phyloP scores from a whole-genome alignment of 2,797 vertebrate genomes.

The Pogoniulus pusillus region DNA sequence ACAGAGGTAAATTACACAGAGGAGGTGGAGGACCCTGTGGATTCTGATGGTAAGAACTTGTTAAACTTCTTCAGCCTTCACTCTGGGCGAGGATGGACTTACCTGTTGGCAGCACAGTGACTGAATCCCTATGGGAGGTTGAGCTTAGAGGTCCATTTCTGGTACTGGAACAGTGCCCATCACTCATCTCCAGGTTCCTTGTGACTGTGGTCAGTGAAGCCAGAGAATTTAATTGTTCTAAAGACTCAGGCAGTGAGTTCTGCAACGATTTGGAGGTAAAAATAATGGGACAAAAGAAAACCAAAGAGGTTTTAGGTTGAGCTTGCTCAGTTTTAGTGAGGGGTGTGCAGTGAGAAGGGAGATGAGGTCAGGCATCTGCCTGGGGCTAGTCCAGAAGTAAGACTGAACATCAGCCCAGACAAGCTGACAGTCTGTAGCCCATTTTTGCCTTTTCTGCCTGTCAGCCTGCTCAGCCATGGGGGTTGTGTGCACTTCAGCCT shows the following conservation, averaged over 20 bases:
- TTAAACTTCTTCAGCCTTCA: background rate
- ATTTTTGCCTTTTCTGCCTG: background rate
- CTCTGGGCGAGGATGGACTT: background rate
- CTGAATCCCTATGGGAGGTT: background rate
- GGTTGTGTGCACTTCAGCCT: background rate
- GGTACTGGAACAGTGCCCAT: background rate
- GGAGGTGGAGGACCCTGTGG: constrained; percentile 95
- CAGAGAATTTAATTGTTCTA: background rate
- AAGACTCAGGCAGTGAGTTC: background rate
- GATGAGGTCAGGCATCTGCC: background rate
- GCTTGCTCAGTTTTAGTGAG: background rate
- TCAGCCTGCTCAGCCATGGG: background rate
- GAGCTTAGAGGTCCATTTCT: background rate
- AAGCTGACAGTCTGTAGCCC: background rate
- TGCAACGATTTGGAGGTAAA: background rate
- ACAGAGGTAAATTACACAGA: constrained; percentile 99
- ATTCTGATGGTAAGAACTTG: constrained; percentile 91
- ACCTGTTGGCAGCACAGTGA: background rate
- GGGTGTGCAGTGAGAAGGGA: background rate
- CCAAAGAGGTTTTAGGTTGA: background rate
- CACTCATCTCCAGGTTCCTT: background rate
- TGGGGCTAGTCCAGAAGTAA: background rate
- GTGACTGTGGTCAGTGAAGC: background rate
- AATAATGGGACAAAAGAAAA: background rate
- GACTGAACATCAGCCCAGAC: background rate